Evolutionary conservation across 1,140 invertebrate genomes (phyloP).

Genomic region (Brachionus calyciflorus): DNA sequence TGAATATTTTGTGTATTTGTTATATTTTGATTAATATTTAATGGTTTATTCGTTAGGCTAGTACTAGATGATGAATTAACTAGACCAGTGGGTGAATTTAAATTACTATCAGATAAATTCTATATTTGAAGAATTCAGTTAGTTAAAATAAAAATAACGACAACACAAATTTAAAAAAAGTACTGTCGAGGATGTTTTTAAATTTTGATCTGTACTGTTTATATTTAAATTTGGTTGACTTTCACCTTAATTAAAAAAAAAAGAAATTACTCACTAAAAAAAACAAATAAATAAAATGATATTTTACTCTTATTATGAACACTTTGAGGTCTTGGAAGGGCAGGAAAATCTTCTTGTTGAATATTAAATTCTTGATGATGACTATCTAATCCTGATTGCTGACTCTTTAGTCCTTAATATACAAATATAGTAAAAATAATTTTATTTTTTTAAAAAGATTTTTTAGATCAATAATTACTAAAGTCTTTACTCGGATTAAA

Average conservation of each 20-base stretch:
- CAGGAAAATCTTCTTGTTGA: constrained; percentile 96
- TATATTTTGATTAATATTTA: constrained; percentile 8
- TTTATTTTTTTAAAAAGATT: not conserved
- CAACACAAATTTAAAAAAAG: not conserved
- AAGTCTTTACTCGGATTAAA: constrained; percentile 42
- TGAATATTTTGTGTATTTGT: constrained; percentile 29
- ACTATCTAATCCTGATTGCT: constrained; percentile 48
- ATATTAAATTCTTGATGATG: constrained; percentile 80
- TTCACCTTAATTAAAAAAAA: not conserved
- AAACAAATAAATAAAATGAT: not conserved
- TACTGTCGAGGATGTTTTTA: constrained; percentile 47
- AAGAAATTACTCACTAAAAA: not conserved
- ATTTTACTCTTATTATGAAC: constrained; percentile 33
- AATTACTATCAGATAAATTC: not conserved
- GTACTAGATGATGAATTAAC: not conserved
- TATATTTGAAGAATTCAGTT: not conserved
- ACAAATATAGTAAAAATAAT: not conserved
- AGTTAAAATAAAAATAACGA: not conserved
- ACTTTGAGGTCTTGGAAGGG: constrained; percentile 72
- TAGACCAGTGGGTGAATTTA: not conserved
- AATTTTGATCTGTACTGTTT: not conserved
- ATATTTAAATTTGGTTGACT: constrained; percentile 5
- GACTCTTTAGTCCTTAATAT: constrained; percentile 12
- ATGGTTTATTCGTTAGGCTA: not conserved
- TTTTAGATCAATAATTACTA: not conserved